These are phyloP conservation scores for Distichodus sexfasciatus DNA, from an alignment of 2,797 vertebrate genomes.

Conservation along the genomic window DNA sequence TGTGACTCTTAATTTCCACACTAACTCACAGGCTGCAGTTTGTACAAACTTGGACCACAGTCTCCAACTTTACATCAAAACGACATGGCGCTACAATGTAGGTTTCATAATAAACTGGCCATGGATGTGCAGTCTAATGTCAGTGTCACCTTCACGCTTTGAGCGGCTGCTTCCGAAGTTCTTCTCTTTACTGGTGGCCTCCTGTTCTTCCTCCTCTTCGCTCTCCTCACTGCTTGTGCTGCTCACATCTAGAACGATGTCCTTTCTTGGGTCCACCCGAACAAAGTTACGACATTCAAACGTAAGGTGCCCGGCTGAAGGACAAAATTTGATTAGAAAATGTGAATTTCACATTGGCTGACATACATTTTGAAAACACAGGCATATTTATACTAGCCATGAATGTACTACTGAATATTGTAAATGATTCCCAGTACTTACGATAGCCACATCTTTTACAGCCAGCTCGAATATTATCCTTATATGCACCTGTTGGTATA, in stretches of 20 bases:
- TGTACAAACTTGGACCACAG: no score
- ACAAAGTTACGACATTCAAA: conserved; percentile 98
- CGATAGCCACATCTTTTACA: conserved; percentile 99
- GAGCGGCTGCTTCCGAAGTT: conserved; percentile 49
- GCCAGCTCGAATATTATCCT: conserved; percentile 95
- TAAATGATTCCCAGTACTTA: conserved; percentile 82
- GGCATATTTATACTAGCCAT: no score
- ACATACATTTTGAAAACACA: no score
- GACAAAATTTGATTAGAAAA: not conserved
- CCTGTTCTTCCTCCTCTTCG: conserved; percentile 82
- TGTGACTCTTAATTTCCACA: no score
- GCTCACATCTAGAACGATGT: conserved; percentile 97
- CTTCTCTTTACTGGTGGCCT: conserved; percentile 55
- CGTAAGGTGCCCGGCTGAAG: conserved; percentile 91
- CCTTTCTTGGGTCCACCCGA: conserved; percentile 92
- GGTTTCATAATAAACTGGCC: no score
- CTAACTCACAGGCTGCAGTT: no score
- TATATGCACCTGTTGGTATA: conserved; percentile 83
- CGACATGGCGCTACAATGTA: no score
- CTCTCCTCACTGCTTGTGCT: conserved; percentile 96
- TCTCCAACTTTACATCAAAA: no score
- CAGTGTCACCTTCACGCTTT: conserved; percentile 57
- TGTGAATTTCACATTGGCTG: not conserved
- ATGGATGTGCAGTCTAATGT: no score
- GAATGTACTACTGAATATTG: no score